Conservation (phyloP, 2,888 invertebrate species). For the Hesperia comma region DNA sequence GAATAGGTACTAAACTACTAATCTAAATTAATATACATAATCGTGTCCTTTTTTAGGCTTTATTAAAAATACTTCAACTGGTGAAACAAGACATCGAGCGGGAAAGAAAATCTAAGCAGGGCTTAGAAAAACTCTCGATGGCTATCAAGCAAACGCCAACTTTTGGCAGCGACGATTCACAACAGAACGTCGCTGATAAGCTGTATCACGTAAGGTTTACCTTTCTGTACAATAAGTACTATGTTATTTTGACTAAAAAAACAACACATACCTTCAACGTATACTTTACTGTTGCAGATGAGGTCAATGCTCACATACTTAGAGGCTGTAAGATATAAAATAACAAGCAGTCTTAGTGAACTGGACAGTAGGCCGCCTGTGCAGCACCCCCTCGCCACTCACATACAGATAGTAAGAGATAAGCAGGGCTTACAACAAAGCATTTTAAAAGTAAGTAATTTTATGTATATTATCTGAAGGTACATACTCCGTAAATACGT, state of each 20-base stretch:
- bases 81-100: conserved; percentile 95
- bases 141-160: conserved; percentile 94
- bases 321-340: conserved; percentile 95
- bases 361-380: conserved; percentile 90
- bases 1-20: no score
- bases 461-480: no score
- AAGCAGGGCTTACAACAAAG: conserved; percentile 95
- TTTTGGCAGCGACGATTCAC: conserved; percentile 94
- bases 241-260: no score
- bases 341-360: conserved; percentile 92
- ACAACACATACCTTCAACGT: no score
- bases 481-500: no score
- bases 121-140: conserved; percentile 93
- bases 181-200: conserved; percentile 95
- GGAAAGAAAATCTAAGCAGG: conserved; percentile 94
- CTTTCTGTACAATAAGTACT: no score
- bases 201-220: conserved; percentile 91
- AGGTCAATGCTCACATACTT: conserved; percentile 95
- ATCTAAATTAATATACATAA: no score
- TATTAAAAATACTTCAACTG: conserved; percentile 92
- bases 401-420: conserved; percentile 94
- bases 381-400: conserved; percentile 92
- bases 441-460: conserved; percentile 87
- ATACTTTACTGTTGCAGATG: conserved; percentile 85
- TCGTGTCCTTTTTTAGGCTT: conserved; percentile 80